Conservation (phyloP, 2,797 vertebrate genomes). For the Limnodromus scolopaceus region DNA sequence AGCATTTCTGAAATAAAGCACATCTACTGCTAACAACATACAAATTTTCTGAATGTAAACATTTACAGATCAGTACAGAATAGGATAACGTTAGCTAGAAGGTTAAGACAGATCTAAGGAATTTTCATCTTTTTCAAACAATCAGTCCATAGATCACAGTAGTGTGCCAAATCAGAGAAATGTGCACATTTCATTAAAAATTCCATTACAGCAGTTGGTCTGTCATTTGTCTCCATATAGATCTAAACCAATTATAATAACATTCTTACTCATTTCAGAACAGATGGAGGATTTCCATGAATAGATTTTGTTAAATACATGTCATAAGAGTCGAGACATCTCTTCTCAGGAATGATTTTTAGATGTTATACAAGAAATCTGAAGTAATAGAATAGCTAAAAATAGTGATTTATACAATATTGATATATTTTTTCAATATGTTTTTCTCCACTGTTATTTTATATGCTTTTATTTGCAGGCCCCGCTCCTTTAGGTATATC, state of each 20-base stretch:
- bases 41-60: neutral
- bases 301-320: slow-evolving; percentile 26
- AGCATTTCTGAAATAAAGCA: neutral
- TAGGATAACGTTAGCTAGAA: neutral
- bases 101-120: neutral
- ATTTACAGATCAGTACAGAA: neutral
- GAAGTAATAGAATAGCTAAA: neutral
- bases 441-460: neutral
- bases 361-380: neutral
- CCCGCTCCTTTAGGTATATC: neutral
- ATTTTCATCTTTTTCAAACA: neutral
- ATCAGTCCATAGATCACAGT: neutral
- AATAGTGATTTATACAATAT: neutral
- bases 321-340: neutral
- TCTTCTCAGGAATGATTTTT: slow-evolving; percentile 14
- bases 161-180: neutral
- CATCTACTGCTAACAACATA: neutral
- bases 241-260: slow-evolving; percentile 5
- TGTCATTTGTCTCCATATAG: slow-evolving; percentile 34
- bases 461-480: neutral
- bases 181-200: slow-evolving; percentile 11
- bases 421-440: neutral
- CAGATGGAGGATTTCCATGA: neutral
- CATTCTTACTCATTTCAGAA: neutral
- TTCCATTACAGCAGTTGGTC: slow-evolving; percentile 28